Evolutionary conservation across 92 coral and sea anemone species (phyloP).

Genomic region (Paragorgia papillata): DNA sequence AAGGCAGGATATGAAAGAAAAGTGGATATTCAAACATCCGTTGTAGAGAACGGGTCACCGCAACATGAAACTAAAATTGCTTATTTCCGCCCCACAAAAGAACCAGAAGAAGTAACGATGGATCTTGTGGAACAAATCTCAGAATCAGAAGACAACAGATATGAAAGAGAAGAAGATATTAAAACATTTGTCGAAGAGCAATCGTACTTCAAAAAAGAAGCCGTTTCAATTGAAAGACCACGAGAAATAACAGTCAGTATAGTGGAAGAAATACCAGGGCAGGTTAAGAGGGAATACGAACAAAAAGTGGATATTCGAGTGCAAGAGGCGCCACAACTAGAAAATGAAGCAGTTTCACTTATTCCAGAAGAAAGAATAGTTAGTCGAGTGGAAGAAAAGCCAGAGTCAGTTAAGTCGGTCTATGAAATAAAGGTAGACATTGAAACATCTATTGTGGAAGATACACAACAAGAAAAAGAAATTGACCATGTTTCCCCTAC

Average conservation of each 20-base stretch:
- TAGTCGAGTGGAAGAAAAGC: not conserved
- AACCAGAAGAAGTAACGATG: not conserved
- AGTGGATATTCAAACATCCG: too few relatives aligned
- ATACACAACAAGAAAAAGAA: not conserved
- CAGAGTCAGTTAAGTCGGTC: not conserved
- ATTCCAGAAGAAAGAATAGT: not conserved
- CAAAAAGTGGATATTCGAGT: not conserved
- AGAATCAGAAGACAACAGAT: not conserved
- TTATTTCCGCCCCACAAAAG: not conserved
- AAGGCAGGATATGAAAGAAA: too few relatives aligned
- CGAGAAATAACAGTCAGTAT: not conserved
- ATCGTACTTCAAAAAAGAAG: not conserved
- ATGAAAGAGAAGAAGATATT: not conserved
- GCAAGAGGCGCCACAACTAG: not conserved
- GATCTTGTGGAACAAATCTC: not conserved
- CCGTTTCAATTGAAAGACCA: not conserved
- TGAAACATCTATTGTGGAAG: not conserved
- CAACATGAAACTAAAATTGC: not conserved
- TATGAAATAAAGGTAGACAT: not conserved
- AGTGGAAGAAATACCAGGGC: not conserved
- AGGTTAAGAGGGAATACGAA: not conserved
- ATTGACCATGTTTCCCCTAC: not conserved
- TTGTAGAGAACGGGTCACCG: too few relatives aligned
- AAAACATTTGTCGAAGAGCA: not conserved
- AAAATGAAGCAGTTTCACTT: not conserved